Percentiles rank a stretch among this genome's conserved stretches.
These are phyloP conservation scores for Acromyrmex charruanus DNA, from an alignment of 1,140 invertebrate genomes.

Conservation along the genomic window DNA sequence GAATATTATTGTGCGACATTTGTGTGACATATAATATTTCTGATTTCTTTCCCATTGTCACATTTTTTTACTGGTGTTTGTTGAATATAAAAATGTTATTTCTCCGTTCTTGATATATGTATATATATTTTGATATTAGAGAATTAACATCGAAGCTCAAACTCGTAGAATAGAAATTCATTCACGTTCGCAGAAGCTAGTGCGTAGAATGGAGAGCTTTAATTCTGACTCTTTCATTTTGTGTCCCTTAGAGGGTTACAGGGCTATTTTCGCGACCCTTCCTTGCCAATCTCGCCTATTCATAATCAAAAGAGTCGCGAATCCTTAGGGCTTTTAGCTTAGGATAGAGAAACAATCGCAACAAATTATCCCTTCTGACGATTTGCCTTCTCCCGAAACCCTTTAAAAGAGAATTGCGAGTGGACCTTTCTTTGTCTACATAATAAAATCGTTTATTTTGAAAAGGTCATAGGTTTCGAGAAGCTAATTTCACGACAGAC, in stretches of 20 bases:
- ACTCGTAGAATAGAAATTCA: slow-evolving; percentile 32
- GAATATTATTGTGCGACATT: background rate
- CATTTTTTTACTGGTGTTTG: background rate
- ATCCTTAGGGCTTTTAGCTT: slow-evolving; percentile 54
- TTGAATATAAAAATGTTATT: background rate
- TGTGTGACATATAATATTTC: background rate
- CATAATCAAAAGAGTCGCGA: slow-evolving; percentile 63
- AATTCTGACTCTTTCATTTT: slow-evolving; percentile 69
- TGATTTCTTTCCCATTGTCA: background rate
- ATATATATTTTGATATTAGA: background rate
- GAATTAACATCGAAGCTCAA: slow-evolving; percentile 28
- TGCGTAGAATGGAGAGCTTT: slow-evolving; percentile 53
- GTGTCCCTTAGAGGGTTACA: slow-evolving; percentile 44
- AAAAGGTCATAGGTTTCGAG: slow-evolving; percentile 31
- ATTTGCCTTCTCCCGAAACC: slow-evolving; percentile 35
- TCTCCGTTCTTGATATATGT: background rate
- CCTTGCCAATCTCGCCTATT: slow-evolving; percentile 59
- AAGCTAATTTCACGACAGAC: slow-evolving; percentile 48
- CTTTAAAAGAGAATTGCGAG: slow-evolving; percentile 18
- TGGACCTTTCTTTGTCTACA: slow-evolving; percentile 32
- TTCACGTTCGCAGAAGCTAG: slow-evolving; percentile 21
- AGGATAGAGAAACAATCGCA: slow-evolving; percentile 63
- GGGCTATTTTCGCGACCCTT: slow-evolving; percentile 47
- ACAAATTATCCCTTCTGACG: slow-evolving; percentile 60
- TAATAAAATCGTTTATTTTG: slow-evolving; percentile 58